phyloP scores from a whole-genome alignment of 2,113 vertebrate species.

The Erpornis zantholeuca region DNA sequence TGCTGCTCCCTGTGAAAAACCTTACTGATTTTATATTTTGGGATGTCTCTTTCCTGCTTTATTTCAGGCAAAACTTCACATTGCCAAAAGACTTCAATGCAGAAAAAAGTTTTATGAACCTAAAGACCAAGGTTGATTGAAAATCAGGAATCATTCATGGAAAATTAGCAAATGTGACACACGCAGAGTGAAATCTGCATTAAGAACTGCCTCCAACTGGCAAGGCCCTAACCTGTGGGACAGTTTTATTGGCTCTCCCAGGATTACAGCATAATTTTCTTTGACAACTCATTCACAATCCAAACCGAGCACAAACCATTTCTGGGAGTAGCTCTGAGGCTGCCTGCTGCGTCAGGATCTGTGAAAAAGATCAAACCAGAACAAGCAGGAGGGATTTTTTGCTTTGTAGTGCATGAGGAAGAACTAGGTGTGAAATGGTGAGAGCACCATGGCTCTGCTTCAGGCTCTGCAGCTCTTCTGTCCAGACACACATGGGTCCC shows the following conservation, averaged over 20 bases:
- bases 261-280: slow-evolving; percentile 27
- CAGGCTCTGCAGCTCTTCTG: background rate
- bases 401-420: background rate
- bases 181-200: background rate
- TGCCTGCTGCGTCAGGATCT: background rate
- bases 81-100: slow-evolving; percentile 4
- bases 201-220: slow-evolving; percentile 21
- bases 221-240: background rate
- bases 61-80: background rate
- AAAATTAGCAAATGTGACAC: slow-evolving; percentile 43
- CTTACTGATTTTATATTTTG: background rate
- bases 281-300: background rate
- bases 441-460: background rate
- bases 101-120: slow-evolving; percentile 26
- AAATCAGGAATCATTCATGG: slow-evolving; percentile 53
- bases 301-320: background rate
- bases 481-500: background rate
- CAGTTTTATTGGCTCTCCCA: slow-evolving; percentile 43
- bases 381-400: background rate
- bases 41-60: background rate
- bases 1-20: background rate
- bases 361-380: background rate
- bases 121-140: slow-evolving; percentile 44
- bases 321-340: background rate
- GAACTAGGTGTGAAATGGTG: background rate